Base-by-base conservation (phyloP, 2,113 vertebrate species). In the Neodontobutis hainanensis region DNA sequence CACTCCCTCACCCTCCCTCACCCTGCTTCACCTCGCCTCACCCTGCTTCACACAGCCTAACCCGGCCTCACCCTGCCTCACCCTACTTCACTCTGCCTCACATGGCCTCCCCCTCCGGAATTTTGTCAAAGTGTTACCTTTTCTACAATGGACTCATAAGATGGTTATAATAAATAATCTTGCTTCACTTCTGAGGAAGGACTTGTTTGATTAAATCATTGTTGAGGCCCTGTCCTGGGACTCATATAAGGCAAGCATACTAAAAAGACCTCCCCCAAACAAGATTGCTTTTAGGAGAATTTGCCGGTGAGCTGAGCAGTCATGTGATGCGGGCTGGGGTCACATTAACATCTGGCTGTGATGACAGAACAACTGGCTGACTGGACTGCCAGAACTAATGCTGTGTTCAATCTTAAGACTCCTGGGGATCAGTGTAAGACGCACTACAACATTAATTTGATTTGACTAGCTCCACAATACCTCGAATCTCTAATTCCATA, bases 351-450 rank as follows among this genome's bases (percentile, higher is more conserved):
- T 55, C 52, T 55, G 52, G 52, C 34, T 36, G 52, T n/a, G 34
- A 6, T 12, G 35, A 36, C 35, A 36, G 52, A 55, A 55, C 32
- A 55, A 55, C 19, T 27, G 19, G 19, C 19, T 27, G 19, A 27
- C 19, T 55, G 52, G 32, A 36, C 52, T 55, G 52, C 14, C 52
- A 55, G 34, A 55, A 55, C 52, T 55, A 55, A 55, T 38, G 52
- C 52, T 38, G 52, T 15, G 52, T 14, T 55, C 52, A 15, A 38
- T 55, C 52, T 55, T 8, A 8, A 14, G 34, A 34, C 52, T 14
- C 16, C 35, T 12, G n/a, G 52, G 34, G 52, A 55, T 36, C 12
- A n/a, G 14, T n/a, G 34, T 34, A 38, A 36, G 52, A 38, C 52
- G 34, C 52, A 55, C 34, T 36, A 55, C 52, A 8, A 38, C 52